A percentile compares a stretch with the other conserved stretches of the same genome.
phyloP scores from a whole-genome alignment of 37 sponge, comb jelly and placozoan genomes.

The Petrosia ficiformis region DNA sequence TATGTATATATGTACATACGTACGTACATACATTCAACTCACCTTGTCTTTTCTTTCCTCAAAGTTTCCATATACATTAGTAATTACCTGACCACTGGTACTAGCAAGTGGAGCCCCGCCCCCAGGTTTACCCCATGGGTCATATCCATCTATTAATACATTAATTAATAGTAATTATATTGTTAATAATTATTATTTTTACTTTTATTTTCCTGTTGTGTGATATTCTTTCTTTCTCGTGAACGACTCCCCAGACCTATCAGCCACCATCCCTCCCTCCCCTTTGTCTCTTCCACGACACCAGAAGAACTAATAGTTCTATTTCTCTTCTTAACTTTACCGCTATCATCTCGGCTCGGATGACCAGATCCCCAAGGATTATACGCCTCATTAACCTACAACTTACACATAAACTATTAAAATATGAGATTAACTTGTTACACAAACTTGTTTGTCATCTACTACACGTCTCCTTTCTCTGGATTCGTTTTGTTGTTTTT shows the following conservation, averaged over 20 bases:
- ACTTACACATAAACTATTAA: neutral
- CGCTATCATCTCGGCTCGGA: constrained; percentile 48
- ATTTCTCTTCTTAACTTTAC: constrained; percentile 29
- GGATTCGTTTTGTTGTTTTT: constrained; percentile 34
- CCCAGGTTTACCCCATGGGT: constrained; percentile 63
- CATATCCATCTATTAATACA: no score
- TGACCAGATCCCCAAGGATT: constrained; percentile 36
- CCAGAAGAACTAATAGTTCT: neutral
- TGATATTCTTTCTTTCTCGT: no score
- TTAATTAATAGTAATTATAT: no score
- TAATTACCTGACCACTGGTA: constrained; percentile 7
- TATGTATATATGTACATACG: no score
- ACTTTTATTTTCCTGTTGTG: no score
- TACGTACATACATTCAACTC: neutral
- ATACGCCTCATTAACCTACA: neutral
- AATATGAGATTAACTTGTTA: neutral
- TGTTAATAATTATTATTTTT: no score
- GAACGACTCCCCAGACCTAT: neutral
- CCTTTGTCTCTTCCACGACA: neutral
- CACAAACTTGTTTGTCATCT: neutral
- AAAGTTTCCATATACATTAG: neutral
- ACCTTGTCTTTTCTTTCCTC: neutral
- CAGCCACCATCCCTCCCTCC: neutral
- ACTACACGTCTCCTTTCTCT: constrained; percentile 17
- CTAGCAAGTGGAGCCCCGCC: constrained; percentile 45